Conservation (phyloP, 2,797 vertebrate species). For the Bradypodion pumilum region DNA sequence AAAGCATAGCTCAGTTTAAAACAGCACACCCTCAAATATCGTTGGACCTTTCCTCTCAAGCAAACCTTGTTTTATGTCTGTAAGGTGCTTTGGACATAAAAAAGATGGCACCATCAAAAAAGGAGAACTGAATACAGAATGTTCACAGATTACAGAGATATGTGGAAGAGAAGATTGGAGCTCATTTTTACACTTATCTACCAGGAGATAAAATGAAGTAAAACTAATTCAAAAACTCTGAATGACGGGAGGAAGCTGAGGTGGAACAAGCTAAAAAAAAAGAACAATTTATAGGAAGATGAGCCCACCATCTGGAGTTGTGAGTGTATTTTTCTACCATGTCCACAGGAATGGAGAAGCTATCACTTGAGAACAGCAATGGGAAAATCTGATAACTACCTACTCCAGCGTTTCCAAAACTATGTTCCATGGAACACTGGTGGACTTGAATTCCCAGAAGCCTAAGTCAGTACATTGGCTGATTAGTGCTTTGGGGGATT, state of each 20-base stretch:
- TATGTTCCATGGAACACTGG: too few relatives aligned
- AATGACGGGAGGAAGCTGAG: conserved; percentile 1
- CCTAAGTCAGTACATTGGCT: too few relatives aligned
- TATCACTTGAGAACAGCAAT: not conserved
- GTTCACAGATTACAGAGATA: conserved; percentile 5
- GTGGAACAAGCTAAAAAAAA: not conserved
- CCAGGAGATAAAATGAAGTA: conserved; percentile 22
- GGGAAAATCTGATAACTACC: not conserved
- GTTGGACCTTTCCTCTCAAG: not conserved
- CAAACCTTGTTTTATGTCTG: not conserved
- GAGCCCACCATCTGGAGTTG: not conserved
- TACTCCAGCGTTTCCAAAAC: too few relatives aligned
- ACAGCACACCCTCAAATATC: not conserved
- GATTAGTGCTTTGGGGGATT: too few relatives aligned
- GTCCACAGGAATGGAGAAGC: not conserved
- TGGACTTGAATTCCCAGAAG: too few relatives aligned
- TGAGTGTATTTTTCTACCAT: not conserved
- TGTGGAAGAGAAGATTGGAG: not conserved
- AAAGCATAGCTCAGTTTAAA: not conserved
- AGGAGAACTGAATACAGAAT: not conserved
- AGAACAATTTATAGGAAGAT: conserved; percentile 5
- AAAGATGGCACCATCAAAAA: conserved; percentile 18
- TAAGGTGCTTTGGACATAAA: conserved; percentile 8
- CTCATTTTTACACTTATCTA: conserved; percentile 24
- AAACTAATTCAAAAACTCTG: conserved; percentile 21